phyloP scores from a whole-genome alignment of 1,140 invertebrate species.

The Euura lappo region DNA sequence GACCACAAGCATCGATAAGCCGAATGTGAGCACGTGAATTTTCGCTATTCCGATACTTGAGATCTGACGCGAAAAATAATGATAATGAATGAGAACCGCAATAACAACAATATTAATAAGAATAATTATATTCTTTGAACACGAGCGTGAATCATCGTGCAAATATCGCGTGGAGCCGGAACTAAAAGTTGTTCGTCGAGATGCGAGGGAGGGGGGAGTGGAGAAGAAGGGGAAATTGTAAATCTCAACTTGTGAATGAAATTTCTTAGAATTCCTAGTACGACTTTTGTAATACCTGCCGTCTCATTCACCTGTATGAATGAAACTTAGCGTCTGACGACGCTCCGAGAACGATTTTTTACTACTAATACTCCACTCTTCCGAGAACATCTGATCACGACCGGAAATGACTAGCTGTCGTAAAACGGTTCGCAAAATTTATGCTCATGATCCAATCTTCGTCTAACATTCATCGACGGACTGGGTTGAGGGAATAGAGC shows the following conservation, averaged over 20 bases:
- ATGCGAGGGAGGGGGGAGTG: not conserved
- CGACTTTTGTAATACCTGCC: not conserved
- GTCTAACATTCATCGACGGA: too few species aligned
- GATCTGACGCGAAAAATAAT: too few species aligned
- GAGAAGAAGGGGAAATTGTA: not conserved
- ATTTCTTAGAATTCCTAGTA: slow-evolving; percentile 1
- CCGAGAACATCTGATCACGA: not conserved
- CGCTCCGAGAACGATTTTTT: too few species aligned
- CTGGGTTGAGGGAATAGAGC: too few species aligned
- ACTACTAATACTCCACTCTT: not conserved
- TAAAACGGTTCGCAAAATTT: too few species aligned
- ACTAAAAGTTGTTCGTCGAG: not conserved
- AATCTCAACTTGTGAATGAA: slow-evolving; percentile 5
- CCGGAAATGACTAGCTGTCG: not conserved
- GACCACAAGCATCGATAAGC: too few species aligned
- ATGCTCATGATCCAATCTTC: too few species aligned
- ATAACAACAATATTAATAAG: not conserved
- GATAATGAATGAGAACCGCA: too few species aligned
- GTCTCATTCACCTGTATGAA: not conserved
- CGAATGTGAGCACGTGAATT: too few species aligned
- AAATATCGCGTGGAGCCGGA: slow-evolving; percentile 6
- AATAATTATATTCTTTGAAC: not conserved
- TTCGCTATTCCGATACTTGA: too few species aligned
- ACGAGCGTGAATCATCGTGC: not conserved
- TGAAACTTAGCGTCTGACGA: not conserved